Conservation (phyloP, 2,888 invertebrate species). For the Hemithea aestivaria region DNA sequence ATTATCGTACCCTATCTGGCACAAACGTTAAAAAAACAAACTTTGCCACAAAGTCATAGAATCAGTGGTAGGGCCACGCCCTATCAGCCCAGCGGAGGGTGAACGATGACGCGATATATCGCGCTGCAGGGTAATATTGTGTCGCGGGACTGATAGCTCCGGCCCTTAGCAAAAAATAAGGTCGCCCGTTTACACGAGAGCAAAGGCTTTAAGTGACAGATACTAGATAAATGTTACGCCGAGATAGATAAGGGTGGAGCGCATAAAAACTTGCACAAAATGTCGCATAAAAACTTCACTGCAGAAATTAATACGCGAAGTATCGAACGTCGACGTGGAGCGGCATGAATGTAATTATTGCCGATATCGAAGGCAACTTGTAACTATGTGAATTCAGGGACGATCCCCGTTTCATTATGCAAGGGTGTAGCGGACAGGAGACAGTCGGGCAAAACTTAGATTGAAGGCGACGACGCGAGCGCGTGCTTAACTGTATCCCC, state of each 20-base stretch:
- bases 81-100: slow-evolving; percentile 39
- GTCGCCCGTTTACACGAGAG: slow-evolving; percentile 73
- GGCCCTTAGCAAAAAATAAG: slow-evolving; percentile 74
- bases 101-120: slow-evolving; percentile 73
- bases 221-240: slow-evolving; percentile 76
- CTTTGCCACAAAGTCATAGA: slow-evolving; percentile 45
- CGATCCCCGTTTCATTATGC: slow-evolving; percentile 70
- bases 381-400: slow-evolving; percentile 57
- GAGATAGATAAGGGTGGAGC: slow-evolving; percentile 61
- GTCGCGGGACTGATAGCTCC: slow-evolving; percentile 68
- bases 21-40: slow-evolving; percentile 40
- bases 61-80: slow-evolving; percentile 55
- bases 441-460: slow-evolving; percentile 69
- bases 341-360: slow-evolving; percentile 61
- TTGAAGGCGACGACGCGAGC: slow-evolving; percentile 70
- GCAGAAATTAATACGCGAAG: slow-evolving; percentile 31
- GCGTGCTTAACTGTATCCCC: slow-evolving; percentile 70
- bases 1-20: slow-evolving; percentile 38
- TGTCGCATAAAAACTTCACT: slow-evolving; percentile 45
- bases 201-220: slow-evolving; percentile 75
- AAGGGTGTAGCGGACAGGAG: slow-evolving; percentile 64
- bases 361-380: slow-evolving; percentile 47
- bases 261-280: slow-evolving; percentile 52
- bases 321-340: slow-evolving; percentile 37
- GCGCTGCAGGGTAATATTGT: slow-evolving; percentile 69